Base-by-base conservation (phyloP, 2,113 vertebrate genomes). In the Anolis sagrei region DNA sequence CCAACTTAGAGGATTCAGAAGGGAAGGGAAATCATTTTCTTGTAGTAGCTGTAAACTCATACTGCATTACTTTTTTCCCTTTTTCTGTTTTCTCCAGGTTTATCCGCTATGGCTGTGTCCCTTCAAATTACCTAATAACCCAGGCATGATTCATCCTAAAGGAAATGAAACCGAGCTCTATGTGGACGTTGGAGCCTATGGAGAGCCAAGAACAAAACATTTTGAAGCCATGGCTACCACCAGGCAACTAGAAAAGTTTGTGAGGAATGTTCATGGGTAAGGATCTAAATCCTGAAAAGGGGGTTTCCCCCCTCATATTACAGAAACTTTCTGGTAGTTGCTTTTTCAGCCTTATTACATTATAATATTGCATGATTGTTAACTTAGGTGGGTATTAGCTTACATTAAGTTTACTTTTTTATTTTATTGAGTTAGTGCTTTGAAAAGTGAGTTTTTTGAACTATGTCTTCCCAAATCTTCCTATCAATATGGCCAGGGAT, bases 21-120 rank as follows among this genome's bases (percentile, higher is more conserved):
- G 39, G 32, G 36, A 58, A 29, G n/a, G 10, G 29, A 18, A 29
- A 49, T 32, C 34, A 32, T 11, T 80, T 62, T 36, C n/a, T 29
- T 14, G 1, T 29, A 73, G 7, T 4, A 6, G 16, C 19, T 48
- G 4, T 2, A 76, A 62, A 11, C 11, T 10, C 49, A 34, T 84
- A 68, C 36, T 32, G 58, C 11, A 58, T 2, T 25, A 21, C 6
- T 9, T 13, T 9, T 54, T 62, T 27, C 8, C 36, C 58, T 25
- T 78, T 76, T 19, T 21, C 3, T 62, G 75, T 3, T 66, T 58
- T 21, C 88, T 92, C 32, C 94, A 99, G 99, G 98, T 99, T 69
- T 99, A 99, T 91, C 99, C 99, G 69, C 94, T 99, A 90, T 99
- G 99, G 99, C 94, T 99, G 66, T 99, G 98, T 84, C 98, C 99